Percentiles rank a stretch among this genome's conserved stretches.
phyloP scores from a whole-genome alignment of 2,888 invertebrate genomes.

The Eupithecia vulgata region DNA sequence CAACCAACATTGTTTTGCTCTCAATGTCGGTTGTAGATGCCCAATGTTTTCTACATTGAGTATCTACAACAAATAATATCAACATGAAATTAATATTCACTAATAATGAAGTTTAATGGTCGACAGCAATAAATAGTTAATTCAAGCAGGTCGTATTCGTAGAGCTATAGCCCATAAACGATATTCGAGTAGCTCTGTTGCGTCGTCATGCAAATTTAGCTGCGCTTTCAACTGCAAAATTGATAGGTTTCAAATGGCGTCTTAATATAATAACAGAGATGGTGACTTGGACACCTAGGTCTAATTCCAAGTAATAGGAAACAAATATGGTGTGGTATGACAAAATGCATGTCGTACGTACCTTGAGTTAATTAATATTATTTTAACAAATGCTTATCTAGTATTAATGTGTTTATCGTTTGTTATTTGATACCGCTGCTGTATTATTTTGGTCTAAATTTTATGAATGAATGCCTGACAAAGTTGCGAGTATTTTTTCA shows the following conservation, averaged over 20 bases:
- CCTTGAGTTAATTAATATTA: background rate
- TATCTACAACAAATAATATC: constrained; percentile 24
- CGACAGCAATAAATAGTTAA: constrained; percentile 50
- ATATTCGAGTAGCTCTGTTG: constrained; percentile 51
- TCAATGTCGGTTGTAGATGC: too few relatives aligned
- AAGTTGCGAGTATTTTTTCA: background rate
- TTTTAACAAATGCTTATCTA: background rate
- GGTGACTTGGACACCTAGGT: constrained; percentile 46
- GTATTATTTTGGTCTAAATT: background rate
- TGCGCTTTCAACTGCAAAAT: constrained; percentile 66
- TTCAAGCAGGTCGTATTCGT: constrained; percentile 53
- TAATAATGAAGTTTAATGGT: constrained; percentile 44
- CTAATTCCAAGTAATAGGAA: constrained; percentile 48
- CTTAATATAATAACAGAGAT: constrained; percentile 64
- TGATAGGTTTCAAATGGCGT: constrained; percentile 66
- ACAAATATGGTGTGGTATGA: constrained; percentile 36
- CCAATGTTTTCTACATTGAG: background rate
- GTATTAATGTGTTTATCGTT: background rate
- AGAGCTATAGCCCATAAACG: constrained; percentile 38
- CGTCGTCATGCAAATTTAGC: constrained; percentile 69
- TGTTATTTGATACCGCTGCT: background rate
- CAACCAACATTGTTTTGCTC: too few relatives aligned
- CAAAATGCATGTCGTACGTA: constrained; percentile 8
- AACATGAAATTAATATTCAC: constrained; percentile 42
- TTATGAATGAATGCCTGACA: background rate